Percentiles rank a stretch among this genome's conserved stretches.
phyloP scores from a whole-genome alignment of 2,888 invertebrate genomes.

The Xanthorhoe designata region DNA sequence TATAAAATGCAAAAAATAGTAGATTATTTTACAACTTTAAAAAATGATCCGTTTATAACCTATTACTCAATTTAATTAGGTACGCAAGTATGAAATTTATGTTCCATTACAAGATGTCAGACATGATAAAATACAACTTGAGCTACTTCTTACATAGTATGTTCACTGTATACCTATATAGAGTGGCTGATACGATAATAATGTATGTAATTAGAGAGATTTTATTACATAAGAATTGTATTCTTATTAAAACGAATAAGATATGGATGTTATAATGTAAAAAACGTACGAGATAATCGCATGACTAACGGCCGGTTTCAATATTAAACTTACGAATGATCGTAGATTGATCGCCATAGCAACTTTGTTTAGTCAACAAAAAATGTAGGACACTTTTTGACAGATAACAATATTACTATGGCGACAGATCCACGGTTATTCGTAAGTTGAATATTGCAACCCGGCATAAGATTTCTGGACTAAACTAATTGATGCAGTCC shows the following conservation, averaged over 20 bases:
- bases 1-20: not conserved
- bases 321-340: too few relatives aligned
- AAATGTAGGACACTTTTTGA: too few relatives aligned
- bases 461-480: too few relatives aligned
- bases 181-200: not conserved
- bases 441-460: too few relatives aligned
- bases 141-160: not conserved
- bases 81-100: slow-evolving; percentile 14
- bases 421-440: too few relatives aligned
- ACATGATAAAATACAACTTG: not conserved
- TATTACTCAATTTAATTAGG: slow-evolving; percentile 1
- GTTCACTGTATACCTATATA: not conserved
- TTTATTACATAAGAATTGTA: too few relatives aligned
- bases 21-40: not conserved
- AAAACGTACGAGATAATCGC: not conserved
- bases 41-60: not conserved
- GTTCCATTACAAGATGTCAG: slow-evolving; percentile 14
- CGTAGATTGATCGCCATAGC: too few relatives aligned
- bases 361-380: too few relatives aligned
- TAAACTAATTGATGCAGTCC: not conserved
- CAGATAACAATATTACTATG: too few relatives aligned
- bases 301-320: too few relatives aligned
- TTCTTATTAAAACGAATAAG: too few relatives aligned
- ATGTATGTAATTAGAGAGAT: not conserved
- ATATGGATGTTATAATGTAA: not conserved